phyloP scores from a whole-genome alignment of 1,140 invertebrate species.

The Conopomorpha cramerella region DNA sequence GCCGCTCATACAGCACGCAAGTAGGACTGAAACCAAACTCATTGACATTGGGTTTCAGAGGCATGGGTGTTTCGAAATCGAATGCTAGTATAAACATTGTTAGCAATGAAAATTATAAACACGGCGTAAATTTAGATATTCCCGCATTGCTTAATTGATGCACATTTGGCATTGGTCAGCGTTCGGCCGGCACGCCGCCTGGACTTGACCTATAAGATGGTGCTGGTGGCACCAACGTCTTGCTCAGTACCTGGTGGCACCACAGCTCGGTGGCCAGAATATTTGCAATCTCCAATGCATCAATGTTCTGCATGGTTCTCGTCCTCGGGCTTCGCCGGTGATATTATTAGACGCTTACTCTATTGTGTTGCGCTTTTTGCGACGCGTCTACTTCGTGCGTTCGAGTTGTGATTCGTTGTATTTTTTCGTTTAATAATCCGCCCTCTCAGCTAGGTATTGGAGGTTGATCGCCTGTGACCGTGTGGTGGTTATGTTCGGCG shows the following conservation, averaged over 20 bases:
- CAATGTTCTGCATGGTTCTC: slow-evolving; percentile 62
- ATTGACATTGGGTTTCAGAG: too few species aligned
- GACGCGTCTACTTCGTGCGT: slow-evolving; percentile 52
- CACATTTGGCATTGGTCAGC: too few species aligned
- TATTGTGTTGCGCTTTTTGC: slow-evolving; percentile 59
- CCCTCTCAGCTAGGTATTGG: too few species aligned
- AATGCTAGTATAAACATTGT: too few species aligned
- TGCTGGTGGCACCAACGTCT: too few species aligned
- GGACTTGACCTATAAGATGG: too few species aligned
- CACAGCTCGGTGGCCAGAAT: slow-evolving; percentile 80
- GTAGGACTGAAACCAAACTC: too few species aligned
- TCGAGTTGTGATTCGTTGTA: slow-evolving; percentile 56
- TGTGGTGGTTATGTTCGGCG: slow-evolving; percentile 27
- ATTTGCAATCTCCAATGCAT: slow-evolving; percentile 78
- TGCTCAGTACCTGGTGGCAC: slow-evolving; percentile 71
- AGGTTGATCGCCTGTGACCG: slow-evolving; percentile 17
- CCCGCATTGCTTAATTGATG: too few species aligned
- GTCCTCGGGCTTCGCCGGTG: slow-evolving; percentile 35
- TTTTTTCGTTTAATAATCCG: slow-evolving; percentile 55
- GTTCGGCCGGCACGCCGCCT: slow-evolving; percentile 1
- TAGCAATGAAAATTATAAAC: too few species aligned
- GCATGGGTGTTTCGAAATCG: too few species aligned
- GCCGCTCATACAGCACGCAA: too few species aligned
- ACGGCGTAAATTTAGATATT: too few species aligned
- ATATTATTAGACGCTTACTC: slow-evolving; percentile 57